A percentile compares a stretch with the other conserved stretches of the same genome.
These are phyloP conservation scores for Geotrupes spiniger DNA, from an alignment of 2,888 invertebrate genomes.

Conservation along the genomic window DNA sequence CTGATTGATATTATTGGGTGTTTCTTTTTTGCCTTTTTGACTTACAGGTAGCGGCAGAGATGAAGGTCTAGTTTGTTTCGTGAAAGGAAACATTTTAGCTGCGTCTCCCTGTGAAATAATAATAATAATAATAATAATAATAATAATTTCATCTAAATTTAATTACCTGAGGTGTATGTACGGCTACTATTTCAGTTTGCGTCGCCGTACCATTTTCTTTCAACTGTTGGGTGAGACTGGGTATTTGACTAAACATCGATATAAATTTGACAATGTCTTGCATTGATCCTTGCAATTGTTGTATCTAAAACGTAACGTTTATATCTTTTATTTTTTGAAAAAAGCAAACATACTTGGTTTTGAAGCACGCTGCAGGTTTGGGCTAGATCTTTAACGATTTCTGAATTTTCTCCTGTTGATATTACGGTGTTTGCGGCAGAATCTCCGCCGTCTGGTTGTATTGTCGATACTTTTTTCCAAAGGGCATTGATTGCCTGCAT, in stretches of 20 bases:
- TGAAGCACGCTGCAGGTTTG: slow-evolving; percentile 74
- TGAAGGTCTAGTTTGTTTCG: slow-evolving; percentile 48
- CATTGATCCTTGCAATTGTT: slow-evolving; percentile 76
- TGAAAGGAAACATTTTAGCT: slow-evolving; percentile 47
- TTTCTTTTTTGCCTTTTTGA: slow-evolving; percentile 40
- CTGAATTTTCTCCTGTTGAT: slow-evolving; percentile 51
- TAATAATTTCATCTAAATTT: background rate
- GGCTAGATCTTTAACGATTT: slow-evolving; percentile 69
- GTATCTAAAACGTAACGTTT: slow-evolving; percentile 56
- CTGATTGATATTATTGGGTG: slow-evolving; percentile 24
- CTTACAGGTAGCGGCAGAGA: slow-evolving; percentile 47
- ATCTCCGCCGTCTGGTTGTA: slow-evolving; percentile 52
- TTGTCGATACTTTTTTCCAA: slow-evolving; percentile 80
- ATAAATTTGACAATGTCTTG: slow-evolving; percentile 73
- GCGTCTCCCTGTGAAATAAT: slow-evolving; percentile 41
- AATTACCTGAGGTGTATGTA: slow-evolving; percentile 70
- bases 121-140: background rate
- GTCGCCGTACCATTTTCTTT: slow-evolving; percentile 60
- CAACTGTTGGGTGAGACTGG: slow-evolving; percentile 33
- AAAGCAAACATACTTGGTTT: slow-evolving; percentile 54
- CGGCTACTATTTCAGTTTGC: slow-evolving; percentile 78
- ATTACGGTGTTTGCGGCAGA: background rate
- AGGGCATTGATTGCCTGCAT: slow-evolving; percentile 88
- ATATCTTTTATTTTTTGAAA: background rate
- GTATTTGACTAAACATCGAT: slow-evolving; percentile 52